Evolutionary conservation across 2,888 invertebrate genomes (phyloP).

Genomic region (Eledona agricola): DNA sequence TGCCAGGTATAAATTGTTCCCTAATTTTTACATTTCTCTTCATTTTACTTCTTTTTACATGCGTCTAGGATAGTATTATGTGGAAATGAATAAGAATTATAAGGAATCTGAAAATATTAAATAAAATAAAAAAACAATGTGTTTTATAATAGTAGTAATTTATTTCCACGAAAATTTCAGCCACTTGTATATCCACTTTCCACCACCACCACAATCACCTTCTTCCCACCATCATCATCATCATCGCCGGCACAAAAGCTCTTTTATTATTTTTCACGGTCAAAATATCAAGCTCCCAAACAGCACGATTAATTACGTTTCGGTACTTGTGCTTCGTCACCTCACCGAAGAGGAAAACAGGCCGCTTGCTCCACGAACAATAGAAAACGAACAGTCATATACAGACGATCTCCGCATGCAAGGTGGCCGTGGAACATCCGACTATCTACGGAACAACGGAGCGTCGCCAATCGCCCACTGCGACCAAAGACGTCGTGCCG

Average conservation of each 20-base stretch:
- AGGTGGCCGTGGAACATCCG: slow-evolving; percentile 39
- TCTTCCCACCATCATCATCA: slow-evolving; percentile 20
- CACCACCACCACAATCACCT: too few species aligned
- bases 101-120: too few species aligned
- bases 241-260: slow-evolving; percentile 14
- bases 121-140: too few species aligned
- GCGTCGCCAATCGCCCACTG: slow-evolving; percentile 42
- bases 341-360: slow-evolving; percentile 23
- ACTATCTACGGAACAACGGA: slow-evolving; percentile 40
- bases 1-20: too few species aligned
- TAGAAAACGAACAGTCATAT: slow-evolving; percentile 38
- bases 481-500: slow-evolving; percentile 37
- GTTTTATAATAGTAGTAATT: too few species aligned
- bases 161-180: too few species aligned
- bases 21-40: too few species aligned
- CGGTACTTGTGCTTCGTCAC: slow-evolving; percentile 35
- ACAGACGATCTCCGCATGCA: slow-evolving; percentile 33
- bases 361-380: slow-evolving; percentile 27
- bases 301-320: slow-evolving; percentile 36
- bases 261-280: slow-evolving; percentile 35
- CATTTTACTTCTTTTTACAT: too few species aligned
- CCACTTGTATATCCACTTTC: too few species aligned
- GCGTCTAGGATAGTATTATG: too few species aligned
- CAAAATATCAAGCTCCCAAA: slow-evolving; percentile 37
- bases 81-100: too few species aligned